Base-by-base conservation (phyloP, 2,113 vertebrate species). In the Hoplias malabaricus region DNA sequence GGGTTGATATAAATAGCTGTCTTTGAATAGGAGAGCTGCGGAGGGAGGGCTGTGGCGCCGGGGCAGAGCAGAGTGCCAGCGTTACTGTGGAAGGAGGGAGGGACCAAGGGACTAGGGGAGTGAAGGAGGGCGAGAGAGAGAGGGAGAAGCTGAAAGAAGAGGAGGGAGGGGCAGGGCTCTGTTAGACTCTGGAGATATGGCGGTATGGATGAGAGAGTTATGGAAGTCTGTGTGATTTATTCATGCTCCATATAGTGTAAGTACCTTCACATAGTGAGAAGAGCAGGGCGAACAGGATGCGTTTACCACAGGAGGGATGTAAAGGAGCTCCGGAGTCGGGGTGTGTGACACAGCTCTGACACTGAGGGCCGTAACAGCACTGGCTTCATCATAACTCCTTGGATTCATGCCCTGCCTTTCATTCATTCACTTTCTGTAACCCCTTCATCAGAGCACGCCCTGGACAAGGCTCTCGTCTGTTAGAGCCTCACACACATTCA, bases 161-260 rank as follows among this genome's bases (percentile, higher is more conserved):
- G 79, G 80, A 69, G 69, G 80, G 85, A 80, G 80, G 87, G 57
- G 77, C 69, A 25, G 36, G 21, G 53, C 57, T 67, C 77, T 13
- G 74, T 65, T 76, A 53, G 48, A 83, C 85, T 85, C 33, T 79
- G 63, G 81, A 84, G 83, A 83, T 77, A 83, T 86, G 86, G 68
- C 77, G 87, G 89, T 83, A 84, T 70, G 62, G 75, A 73, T 69
- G 79, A 79, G 76, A 78, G 69, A 65, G 82, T 83, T 86, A 85
- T 62, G 79, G 61, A 83, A 79, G 80, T 81, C 79, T 86, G 33
- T 82, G 88, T 91, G 69, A 88, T 87, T 87, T 89, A 90, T 91
- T 89, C 82, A 89, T 90, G 80, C 82, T 79, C 57, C 83, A 62
- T 78, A 81, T 81, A 85, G 81, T 82, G 80, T 75, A 84, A 81